Base-by-base conservation (phyloP, 2,113 vertebrate genomes). In the Microtus richardsoni region DNA sequence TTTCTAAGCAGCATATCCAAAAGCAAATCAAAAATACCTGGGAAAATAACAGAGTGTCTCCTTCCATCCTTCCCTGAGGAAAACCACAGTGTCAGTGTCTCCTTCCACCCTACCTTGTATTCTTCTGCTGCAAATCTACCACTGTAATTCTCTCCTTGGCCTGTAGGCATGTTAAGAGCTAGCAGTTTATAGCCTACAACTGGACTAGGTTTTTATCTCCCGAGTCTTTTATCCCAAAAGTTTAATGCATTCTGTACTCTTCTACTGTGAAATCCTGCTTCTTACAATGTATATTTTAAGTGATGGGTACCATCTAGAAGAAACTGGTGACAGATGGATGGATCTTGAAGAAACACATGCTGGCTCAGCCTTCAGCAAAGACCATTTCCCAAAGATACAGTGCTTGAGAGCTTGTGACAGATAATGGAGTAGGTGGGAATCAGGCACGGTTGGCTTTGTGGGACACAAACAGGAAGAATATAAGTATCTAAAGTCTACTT, bases 321-420 rank as follows among this genome's bases (percentile, higher is more conserved):
- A 99, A 99, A 98, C 98, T 99, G 98, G 99, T 99, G 91, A 99
- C 99, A 98, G 99, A 99, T 78, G 99, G 99, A 99, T 97, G 99
- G 99, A 97, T 99, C 99, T 85, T 99, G 99, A 97, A 99, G 99
- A 77, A 99, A 99, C 98, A 99, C 99, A 70, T 99, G 99, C 97
- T 99, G 99, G 96, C 99, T 99, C 95, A 99, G 99, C 99, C 96
- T 99, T 99, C 98, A 99, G 99, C 97, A 99, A 99, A 98, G 99
- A 99, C 98, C 99, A 99, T 98, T 99, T 99, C 97, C 99, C 99
- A 84, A 99, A 99, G 97, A 99, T 99, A 14, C 99, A 99, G 99
- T 99, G 91, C 99, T 99, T 96, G 99, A 99, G 98, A 99, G 99
- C 97, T 99, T 60, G 99, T 99, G 86, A 99, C 99, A 88, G 99